A percentile compares a stretch with the other conserved stretches of the same genome.
phyloP scores from a whole-genome alignment of 2,888 invertebrate species.

The Drosophila subquinaria region DNA sequence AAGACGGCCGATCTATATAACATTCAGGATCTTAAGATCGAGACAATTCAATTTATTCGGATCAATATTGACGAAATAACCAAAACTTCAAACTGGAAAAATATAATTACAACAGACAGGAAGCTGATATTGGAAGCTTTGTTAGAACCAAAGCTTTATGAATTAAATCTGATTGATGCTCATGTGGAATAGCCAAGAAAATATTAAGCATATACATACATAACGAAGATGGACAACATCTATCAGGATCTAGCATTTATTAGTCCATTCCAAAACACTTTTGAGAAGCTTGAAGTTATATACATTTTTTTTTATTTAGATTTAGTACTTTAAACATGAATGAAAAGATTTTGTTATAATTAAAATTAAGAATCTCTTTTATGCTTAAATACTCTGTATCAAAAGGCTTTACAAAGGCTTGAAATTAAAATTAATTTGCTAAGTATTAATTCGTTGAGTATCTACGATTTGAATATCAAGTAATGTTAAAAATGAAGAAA shows the following conservation, averaged over 20 bases:
- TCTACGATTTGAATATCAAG: too few relatives aligned
- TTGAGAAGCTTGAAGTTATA: background rate
- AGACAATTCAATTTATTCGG: background rate
- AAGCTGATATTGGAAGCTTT: background rate
- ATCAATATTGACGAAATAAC: background rate
- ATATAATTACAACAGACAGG: background rate
- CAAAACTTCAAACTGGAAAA: background rate
- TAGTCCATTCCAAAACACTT: too few relatives aligned
- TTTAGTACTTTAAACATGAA: too few relatives aligned
- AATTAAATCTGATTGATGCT: background rate
- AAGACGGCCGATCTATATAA: constrained; percentile 98
- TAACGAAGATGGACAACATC: background rate
- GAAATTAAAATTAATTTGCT: too few relatives aligned
- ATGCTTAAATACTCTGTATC: too few relatives aligned
- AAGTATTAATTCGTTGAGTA: too few relatives aligned
- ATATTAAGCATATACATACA: background rate
- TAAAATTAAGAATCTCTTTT: too few relatives aligned
- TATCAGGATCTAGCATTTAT: too few relatives aligned
- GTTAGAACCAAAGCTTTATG: background rate
- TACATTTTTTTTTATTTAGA: too few relatives aligned
- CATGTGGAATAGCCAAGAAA: background rate
- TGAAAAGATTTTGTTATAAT: too few relatives aligned
- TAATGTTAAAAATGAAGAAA: too few relatives aligned
- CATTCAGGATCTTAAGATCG: constrained; percentile 88
- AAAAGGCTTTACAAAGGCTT: too few relatives aligned